A percentile compares a stretch with the other conserved stretches of the same genome.
phyloP scores from a whole-genome alignment of 2,797 vertebrate genomes.

The Xenopus petersii region DNA sequence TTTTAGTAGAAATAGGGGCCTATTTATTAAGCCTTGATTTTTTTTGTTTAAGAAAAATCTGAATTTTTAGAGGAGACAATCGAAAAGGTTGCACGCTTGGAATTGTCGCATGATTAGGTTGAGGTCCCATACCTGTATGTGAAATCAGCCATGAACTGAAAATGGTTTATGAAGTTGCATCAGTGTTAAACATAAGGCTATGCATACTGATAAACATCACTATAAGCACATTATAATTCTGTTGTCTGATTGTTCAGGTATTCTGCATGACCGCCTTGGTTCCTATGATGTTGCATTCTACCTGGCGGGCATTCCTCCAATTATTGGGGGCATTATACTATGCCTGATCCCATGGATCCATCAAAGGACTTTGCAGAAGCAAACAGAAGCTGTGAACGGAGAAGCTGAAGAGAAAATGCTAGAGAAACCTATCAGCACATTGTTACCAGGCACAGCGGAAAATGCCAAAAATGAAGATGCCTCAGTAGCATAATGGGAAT shows the following conservation, averaged over 20 bases:
- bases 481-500: slow-evolving; percentile 61
- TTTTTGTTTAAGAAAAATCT: too few species aligned
- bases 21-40: too few species aligned
- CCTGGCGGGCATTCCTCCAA: slow-evolving; percentile 88
- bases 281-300: slow-evolving; percentile 88
- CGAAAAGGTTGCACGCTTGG: too few species aligned
- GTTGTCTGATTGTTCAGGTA: slow-evolving; percentile 65
- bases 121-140: too few species aligned
- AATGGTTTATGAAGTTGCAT: too few species aligned
- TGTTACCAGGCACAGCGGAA: slow-evolving; percentile 51
- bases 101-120: too few species aligned
- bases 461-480: slow-evolving; percentile 59
- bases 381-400: slow-evolving; percentile 53
- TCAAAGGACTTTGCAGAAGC: slow-evolving; percentile 61
- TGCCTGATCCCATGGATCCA: slow-evolving; percentile 91
- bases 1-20: too few species aligned
- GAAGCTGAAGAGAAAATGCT: slow-evolving; percentile 76
- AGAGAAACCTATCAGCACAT: slow-evolving; percentile 57
- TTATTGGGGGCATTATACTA: slow-evolving; percentile 84
- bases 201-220: too few species aligned
- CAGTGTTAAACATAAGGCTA: too few species aligned
- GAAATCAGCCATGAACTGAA: too few species aligned
- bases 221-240: neutral
- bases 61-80: too few species aligned
- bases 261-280: slow-evolving; percentile 78